phyloP scores from a whole-genome alignment of 92 coral and sea anemone species.

The Parazoanthus darwini region DNA sequence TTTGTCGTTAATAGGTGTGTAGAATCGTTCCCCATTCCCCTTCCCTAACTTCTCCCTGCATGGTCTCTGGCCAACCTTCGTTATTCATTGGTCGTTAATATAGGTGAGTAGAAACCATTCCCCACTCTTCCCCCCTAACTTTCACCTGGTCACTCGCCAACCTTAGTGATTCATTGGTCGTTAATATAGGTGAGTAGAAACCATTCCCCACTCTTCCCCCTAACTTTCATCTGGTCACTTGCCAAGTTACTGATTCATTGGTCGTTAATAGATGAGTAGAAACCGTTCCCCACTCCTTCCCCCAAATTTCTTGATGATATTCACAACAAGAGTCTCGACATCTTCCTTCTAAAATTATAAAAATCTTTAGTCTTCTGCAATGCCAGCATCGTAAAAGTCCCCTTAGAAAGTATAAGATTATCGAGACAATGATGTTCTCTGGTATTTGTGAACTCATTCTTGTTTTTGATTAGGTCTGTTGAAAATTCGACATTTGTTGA shows the following conservation, averaged over 20 bases:
- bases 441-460: neutral
- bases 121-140: neutral
- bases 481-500: slow-evolving; percentile 69
- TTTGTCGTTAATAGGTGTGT: slow-evolving; percentile 90
- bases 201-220: neutral
- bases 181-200: slow-evolving; percentile 70
- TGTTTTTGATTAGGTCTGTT: slow-evolving; percentile 53
- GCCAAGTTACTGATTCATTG: slow-evolving; percentile 76
- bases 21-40: neutral
- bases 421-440: neutral
- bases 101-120: slow-evolving; percentile 60
- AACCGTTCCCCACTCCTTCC: neutral
- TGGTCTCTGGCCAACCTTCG: slow-evolving; percentile 97
- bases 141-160: slow-evolving; percentile 90
- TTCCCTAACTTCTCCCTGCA: slow-evolving; percentile 36
- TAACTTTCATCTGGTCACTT: no score
- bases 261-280: slow-evolving; percentile 84
- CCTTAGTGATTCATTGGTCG: slow-evolving; percentile 93
- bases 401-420: no score
- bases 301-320: neutral
- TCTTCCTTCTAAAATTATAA: no score
- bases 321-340: neutral
- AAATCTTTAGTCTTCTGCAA: no score
- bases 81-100: slow-evolving; percentile 84
- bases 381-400: no score